phyloP scores from a whole-genome alignment of 2,888 invertebrate genomes.

The Fragum fragum region DNA sequence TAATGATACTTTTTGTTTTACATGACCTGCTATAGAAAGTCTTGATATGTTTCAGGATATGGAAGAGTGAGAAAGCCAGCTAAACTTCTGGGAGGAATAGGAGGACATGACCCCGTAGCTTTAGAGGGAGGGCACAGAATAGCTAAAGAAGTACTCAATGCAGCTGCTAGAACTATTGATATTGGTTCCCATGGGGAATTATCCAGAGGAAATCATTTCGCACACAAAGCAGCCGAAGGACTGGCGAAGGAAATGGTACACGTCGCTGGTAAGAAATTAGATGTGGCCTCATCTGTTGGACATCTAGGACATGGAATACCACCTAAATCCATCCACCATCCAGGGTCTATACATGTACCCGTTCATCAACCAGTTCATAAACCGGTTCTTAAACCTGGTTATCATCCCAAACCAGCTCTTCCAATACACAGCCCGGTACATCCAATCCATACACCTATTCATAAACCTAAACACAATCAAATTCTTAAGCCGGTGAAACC shows the following conservation, averaged over 20 bases:
- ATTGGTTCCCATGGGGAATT: constrained; percentile 41
- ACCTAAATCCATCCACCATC: not conserved
- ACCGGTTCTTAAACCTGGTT: not conserved
- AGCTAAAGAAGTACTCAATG: constrained; percentile 34
- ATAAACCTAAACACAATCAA: not conserved
- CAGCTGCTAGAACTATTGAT: constrained; percentile 38
- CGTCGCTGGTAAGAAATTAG: constrained; percentile 50
- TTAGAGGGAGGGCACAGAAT: constrained; percentile 38
- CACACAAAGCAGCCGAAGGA: constrained; percentile 37
- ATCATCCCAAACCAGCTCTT: not conserved
- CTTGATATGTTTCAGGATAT: constrained; percentile 25
- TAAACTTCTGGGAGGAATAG: not conserved
- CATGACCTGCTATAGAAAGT: too few relatives aligned
- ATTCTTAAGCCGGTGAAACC: not conserved
- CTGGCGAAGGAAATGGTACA: constrained; percentile 47
- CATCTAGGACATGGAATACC: not conserved
- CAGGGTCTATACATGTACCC: not conserved
- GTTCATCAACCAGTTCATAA: constrained; percentile 10
- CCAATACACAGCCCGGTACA: constrained; percentile 11
- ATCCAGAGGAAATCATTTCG: constrained; percentile 39
- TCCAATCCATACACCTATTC: constrained; percentile 1
- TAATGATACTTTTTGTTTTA: too few relatives aligned
- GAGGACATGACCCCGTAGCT: constrained; percentile 38
- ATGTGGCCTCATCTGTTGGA: not conserved
- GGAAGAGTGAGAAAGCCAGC: constrained; percentile 23